Base-by-base conservation (phyloP, 1,140 invertebrate species). In the Brachionus angularis region DNA sequence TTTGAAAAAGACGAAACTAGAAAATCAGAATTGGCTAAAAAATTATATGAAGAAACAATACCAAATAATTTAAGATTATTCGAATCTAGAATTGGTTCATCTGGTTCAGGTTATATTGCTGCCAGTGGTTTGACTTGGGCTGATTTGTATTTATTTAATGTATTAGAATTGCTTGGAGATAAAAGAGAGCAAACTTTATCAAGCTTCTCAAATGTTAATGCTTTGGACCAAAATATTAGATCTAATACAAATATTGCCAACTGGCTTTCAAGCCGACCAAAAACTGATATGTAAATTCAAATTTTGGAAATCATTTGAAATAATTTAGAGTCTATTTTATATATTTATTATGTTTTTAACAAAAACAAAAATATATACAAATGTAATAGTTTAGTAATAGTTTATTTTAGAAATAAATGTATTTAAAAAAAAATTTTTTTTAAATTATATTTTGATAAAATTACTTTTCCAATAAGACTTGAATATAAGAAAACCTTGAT, bases 1-100 rank as follows among this genome's bases (percentile, higher is more conserved):
- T 71, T 52, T 27, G 67, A 71, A 52, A 27, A 52, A 52, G 67
- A 71, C 16, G 34, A 39, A 27, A 46, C 23, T 1, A 36, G 21
- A 42, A 42, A 52, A 21, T 16, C 21, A 16, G 23, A 71, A 55
- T 29, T 71, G 21, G 1, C 18, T 12, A 39, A 49, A 42, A 46
- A 21, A 27, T 16, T 71, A 18, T 27, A 33, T 25, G 33, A 50
- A 8, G 34, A 55, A 25, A 42, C 23, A 7, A 16, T 71, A 16
- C 46, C 46, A 3, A 39, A 34, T 10, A 42, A 42, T 16, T 42
- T 67, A 23, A 36, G 29, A 31, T 46, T 34, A 21, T 31, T 34
- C 29, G 62, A 67, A 21, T 7, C 27, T 1, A 29, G 29, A 47
- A 18, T 67, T 36, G 23, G n/a, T 10, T 5, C 34, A 25, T 47